Conservation (phyloP, 1,140 invertebrate genomes). For the Penaeus indicus region DNA sequence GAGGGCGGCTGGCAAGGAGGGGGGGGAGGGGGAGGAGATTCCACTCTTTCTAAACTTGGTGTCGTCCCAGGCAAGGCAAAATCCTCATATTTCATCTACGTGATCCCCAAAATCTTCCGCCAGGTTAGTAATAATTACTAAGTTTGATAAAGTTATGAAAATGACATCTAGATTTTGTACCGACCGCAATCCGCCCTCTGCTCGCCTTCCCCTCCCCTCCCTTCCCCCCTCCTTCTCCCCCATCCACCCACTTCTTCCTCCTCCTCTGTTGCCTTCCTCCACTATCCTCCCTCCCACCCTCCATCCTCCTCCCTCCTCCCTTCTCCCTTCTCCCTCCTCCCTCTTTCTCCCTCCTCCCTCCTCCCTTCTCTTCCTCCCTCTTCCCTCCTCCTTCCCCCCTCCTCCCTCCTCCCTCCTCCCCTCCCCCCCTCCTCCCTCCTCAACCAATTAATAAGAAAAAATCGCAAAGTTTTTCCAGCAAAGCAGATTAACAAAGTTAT, state of each 20-base stretch:
- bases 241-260: not conserved
- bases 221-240: not conserved
- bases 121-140: conserved; percentile 62
- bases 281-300: not conserved
- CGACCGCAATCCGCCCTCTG: conserved; percentile 30
- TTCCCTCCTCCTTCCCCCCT: not conserved
- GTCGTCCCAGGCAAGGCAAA: conserved; percentile 6
- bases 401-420: too few relatives aligned
- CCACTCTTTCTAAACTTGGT: conserved; percentile 39
- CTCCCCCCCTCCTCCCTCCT: too few relatives aligned
- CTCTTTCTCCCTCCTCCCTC: not conserved
- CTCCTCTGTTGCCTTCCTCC: not conserved
- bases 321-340: not conserved
- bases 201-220: not conserved
- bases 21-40: not conserved
- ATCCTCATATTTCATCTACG: conserved; percentile 59
- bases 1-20: not conserved
- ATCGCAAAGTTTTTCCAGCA: conserved; percentile 61
- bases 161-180: conserved; percentile 57
- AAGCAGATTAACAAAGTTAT: conserved; percentile 66
- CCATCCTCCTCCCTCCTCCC: not conserved
- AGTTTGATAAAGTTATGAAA: conserved; percentile 61
- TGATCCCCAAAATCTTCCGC: conserved; percentile 48
- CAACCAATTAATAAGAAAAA: conserved; percentile 65
- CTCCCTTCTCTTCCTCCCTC: not conserved